Evolutionary conservation across 2,888 invertebrate genomes (phyloP), one percentile per base, ranked within the genome.

Genomic region (Patella ulyssiponensis): DNA sequence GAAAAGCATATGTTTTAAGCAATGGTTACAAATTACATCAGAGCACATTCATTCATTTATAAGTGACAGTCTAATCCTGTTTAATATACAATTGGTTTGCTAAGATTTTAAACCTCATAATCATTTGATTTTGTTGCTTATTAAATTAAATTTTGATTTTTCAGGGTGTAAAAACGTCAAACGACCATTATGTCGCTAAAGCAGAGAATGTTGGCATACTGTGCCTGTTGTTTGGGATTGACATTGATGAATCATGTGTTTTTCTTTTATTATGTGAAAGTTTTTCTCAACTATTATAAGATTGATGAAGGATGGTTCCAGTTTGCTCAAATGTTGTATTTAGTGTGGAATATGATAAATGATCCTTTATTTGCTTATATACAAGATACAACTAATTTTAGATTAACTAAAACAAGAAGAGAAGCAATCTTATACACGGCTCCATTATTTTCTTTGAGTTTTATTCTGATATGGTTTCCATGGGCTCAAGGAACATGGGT

Each of bases 331-430:
- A 84, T 88, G 0, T 83, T 93, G 11, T 92, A 91, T 80, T 84
- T 92, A 86, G 77, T 92, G 9, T 93, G 93, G 93, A 93, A 93
- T 82, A 91, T 93, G 0, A 81, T 93, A 44, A 93, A 93, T 80
- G 92, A 93, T 79, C 93, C 93, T 0, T 80, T 93, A 69, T 93
- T 92, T 83, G 92, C 92, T 12, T 92, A 92, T 79, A 79, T 88
- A 3, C 90, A 90, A 77, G 91, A 91, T 81, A 88, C 85, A 20
- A 83, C 86, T 23, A 83, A 81, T 12, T 86, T 78, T 54, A 75
- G 78, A 44, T 91, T 91, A 86, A 86, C 92, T 17, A 87, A 86
- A 73, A 90, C 88, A 27, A 87, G 92, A 4, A 84, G 91, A 14
- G 87, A 89, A 69, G 90, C 91, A 70, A 91, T 93, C 80, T 86